Evolutionary conservation across 2,113 vertebrate species (phyloP).

Genomic region (human (Homo sapiens)): DNA sequence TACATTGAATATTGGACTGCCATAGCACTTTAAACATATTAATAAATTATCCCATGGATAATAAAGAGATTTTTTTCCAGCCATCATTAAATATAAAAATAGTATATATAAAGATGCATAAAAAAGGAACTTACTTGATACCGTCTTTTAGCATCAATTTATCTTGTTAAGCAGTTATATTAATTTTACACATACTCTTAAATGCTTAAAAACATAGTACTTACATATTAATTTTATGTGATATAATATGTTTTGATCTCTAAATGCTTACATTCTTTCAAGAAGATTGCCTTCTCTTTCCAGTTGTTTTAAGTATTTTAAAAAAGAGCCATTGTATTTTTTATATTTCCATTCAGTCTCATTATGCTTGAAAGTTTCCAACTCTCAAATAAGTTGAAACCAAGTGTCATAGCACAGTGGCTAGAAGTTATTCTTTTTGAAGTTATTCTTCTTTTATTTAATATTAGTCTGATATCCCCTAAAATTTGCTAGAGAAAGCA

Average conservation of each 20-base stretch:
- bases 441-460: conserved; percentile 3
- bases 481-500: neutral
- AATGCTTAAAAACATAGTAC: conserved; percentile 43
- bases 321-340: neutral
- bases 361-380: conserved; percentile 40
- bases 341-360: neutral
- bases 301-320: conserved; percentile 27
- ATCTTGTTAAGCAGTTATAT: neutral
- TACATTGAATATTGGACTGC: neutral
- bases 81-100: conserved; percentile 25
- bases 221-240: conserved; percentile 19
- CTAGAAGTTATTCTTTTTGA: conserved; percentile 15
- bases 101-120: neutral
- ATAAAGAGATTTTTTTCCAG: neutral
- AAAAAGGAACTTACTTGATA: conserved; percentile 14
- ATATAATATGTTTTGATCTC: neutral
- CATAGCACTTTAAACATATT: conserved; percentile 21
- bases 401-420: neutral
- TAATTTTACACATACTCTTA: conserved; percentile 5
- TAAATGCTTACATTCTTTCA: conserved; percentile 14
- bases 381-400: conserved; percentile 11
- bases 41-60: conserved; percentile 19
- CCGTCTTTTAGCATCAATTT: neutral
- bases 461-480: neutral
- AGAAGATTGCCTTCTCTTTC: conserved; percentile 21